Evolutionary conservation across 1,140 invertebrate genomes (phyloP), one percentile per base, ranked within the genome.

Genomic region (Nymphalis io): DNA sequence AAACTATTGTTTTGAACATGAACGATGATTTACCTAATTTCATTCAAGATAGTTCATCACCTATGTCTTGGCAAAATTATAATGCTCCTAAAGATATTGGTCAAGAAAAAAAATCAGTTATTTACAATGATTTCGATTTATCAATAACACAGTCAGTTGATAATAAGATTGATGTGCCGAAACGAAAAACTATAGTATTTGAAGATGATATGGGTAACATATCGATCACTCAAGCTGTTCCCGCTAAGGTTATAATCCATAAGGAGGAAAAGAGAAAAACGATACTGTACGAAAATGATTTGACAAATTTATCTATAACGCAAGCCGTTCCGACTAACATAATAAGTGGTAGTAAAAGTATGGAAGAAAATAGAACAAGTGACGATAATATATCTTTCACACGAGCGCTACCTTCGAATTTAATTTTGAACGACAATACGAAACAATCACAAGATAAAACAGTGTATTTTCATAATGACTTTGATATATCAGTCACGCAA

Each of bases 21-120:
- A 73, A 87, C 61, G 82, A 89, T 60, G 87, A 86, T 73, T 74
- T 87, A 16, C 84, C 85, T 0, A 87, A 88, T 68, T 86, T 84
- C 60, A 60, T 72, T 6, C 15, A n/a, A 13, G 23, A 39, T 58
- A 61, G 12, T 20, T 64, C 55, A 4, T 64, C 55, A 4, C 10
- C 40, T n/a, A 61, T 18, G 16, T 11, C n/a, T 10, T 53, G 12
- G n/a, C 20, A 40, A 13, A 62, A 33, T 40, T 15, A 42, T 5
- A 42, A 42, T 18, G 16, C 16, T 6, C 46, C 18, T 3, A 51
- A 51, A 20, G 27, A 60, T 38, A 11, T 18, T 13, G 15, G 15
- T 38, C 46, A 74, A 60, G 10, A 38, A n/a, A 70, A 66, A 62
- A 21, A 64, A n/a, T 67, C 20, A 38, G 38, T 62, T 33, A 67